phyloP scores from a whole-genome alignment of 1,140 invertebrate species.

The Tribolium castaneum region DNA sequence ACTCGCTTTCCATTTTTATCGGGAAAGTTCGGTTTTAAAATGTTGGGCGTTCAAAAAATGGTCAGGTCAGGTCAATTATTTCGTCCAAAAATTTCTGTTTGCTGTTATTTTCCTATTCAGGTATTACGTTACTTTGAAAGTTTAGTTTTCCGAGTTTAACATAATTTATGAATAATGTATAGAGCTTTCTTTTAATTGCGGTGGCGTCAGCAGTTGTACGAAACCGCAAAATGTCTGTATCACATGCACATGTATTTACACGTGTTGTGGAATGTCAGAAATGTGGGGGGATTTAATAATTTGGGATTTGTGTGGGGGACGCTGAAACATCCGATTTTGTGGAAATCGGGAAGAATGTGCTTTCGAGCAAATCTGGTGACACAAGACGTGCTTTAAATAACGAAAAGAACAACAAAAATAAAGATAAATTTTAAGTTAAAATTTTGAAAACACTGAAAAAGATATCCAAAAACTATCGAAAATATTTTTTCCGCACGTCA shows the following conservation, averaged over 20 bases:
- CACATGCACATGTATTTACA: neutral
- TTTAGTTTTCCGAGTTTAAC: no score
- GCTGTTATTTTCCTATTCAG: no score
- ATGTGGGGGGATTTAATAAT: neutral
- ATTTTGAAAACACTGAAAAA: no score
- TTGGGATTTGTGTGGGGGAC: neutral
- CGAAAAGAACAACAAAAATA: neutral
- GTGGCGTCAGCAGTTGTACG: slow-evolving; percentile 1
- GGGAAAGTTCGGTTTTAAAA: neutral
- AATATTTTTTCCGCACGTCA: no score
- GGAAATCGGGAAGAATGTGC: neutral
- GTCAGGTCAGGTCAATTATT: no score
- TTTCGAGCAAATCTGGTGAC: neutral
- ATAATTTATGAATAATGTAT: neutral
- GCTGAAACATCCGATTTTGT: neutral
- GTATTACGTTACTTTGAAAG: no score
- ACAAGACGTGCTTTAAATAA: neutral
- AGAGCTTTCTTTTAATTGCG: slow-evolving; percentile 15
- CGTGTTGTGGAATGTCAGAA: neutral
- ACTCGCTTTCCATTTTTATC: neutral
- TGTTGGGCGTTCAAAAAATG: no score
- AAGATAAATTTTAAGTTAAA: neutral
- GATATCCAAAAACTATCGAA: no score
- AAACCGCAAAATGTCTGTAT: slow-evolving; percentile 6
- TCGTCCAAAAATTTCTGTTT: no score